phyloP scores from a whole-genome alignment of 2,113 vertebrate species.

The Conger conger region DNA sequence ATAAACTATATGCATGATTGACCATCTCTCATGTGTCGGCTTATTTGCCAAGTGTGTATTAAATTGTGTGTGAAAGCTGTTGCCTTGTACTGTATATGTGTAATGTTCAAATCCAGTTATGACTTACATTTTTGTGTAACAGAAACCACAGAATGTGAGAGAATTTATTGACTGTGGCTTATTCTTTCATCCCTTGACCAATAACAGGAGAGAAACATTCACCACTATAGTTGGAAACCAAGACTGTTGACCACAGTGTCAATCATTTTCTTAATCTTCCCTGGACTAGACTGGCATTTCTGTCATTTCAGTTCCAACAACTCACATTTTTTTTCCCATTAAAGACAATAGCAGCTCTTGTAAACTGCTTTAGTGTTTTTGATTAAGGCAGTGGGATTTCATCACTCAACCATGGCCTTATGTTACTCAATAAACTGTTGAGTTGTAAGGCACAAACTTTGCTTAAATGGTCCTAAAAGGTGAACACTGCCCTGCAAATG shows the following conservation, averaged over 20 bases:
- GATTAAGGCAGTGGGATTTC: neutral
- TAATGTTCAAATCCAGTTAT: constrained; percentile 4
- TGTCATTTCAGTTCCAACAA: constrained; percentile 9
- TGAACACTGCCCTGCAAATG: neutral
- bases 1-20: too few species aligned
- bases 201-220: constrained; percentile 34
- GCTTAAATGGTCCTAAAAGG: neutral
- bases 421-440: neutral
- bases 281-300: constrained; percentile 25
- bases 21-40: too few species aligned
- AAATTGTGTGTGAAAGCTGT: neutral
- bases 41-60: too few species aligned
- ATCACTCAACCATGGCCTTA: neutral
- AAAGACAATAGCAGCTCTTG: constrained; percentile 3
- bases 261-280: constrained; percentile 41
- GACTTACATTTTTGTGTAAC: constrained; percentile 36
- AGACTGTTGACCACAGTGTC: constrained; percentile 38
- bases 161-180: constrained; percentile 41
- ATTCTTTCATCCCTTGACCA: constrained; percentile 34
- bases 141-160: constrained; percentile 50
- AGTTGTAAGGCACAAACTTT: neutral
- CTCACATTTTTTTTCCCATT: neutral
- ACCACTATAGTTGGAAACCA: constrained; percentile 30
- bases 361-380: neutral
- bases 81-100: neutral